Base-by-base conservation (phyloP, 2,113 vertebrate genomes). In the Brachypodius melanocephalos region DNA sequence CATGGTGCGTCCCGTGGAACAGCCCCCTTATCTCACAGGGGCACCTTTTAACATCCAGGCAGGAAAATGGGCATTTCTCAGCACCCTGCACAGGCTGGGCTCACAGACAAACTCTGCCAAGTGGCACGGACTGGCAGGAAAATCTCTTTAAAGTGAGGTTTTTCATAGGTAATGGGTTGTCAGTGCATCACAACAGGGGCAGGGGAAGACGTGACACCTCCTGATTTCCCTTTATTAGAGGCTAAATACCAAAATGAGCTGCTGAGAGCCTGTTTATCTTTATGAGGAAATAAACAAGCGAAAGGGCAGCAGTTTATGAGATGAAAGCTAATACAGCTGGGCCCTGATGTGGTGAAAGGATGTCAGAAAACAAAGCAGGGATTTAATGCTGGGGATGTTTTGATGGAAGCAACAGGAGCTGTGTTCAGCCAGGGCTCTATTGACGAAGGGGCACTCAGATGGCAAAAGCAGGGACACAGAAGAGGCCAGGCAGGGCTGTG, bases 401-500 rank as follows among this genome's bases (percentile, higher is more conserved):
- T 14, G 73, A 32, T 20, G 85, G 38, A 15, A 52, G 36, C 31
- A 29, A 2, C 38, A 7, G 46, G 26, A 21, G 48, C 20, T 28
- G 10, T 1, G 32, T 7, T 26, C 5, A 2, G n/a, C 8, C 17
- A 10, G 48, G 34, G 31, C 1, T 36, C 68, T 6, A 2, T 3
- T 4, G 10, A 38, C 5, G 8, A 5, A 7, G 2, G 57, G 57
- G 49, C 65, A 12, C 31, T 7, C 14, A 7, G 13, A 9, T 4
- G 32, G 6, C n/a, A 40, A 18, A n/a, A 1, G 0, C n/a, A 18
- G 49, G 49, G 59, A 4, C 19, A 4, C 28, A 3, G 28, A 21
- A 1, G 0, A 8, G 63, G 22, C 24, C 17, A 7, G 58, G 38
- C 12, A 6, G 2, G 13, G 6, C 1, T 16, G 22, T 2, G 22